phyloP scores from a whole-genome alignment of 2,888 invertebrate genomes.

The Tipula vernalis region DNA sequence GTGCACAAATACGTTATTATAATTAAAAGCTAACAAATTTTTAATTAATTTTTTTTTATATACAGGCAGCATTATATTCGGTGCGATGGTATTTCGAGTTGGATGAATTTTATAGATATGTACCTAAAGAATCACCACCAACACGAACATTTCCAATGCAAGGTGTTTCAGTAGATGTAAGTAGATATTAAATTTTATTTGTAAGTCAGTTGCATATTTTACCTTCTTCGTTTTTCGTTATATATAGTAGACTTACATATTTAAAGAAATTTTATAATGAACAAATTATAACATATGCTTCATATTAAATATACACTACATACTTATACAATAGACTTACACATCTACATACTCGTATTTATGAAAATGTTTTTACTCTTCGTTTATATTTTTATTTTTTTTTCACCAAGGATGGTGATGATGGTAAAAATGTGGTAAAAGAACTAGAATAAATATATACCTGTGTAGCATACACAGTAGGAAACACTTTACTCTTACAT shows the following conservation, averaged over 20 bases:
- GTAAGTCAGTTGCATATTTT: neutral
- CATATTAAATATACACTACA: neutral
- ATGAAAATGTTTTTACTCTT: neutral
- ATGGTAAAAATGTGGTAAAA: neutral
- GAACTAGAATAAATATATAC: neutral
- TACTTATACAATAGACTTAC: neutral
- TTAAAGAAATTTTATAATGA: neutral
- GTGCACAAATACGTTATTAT: conserved; percentile 12
- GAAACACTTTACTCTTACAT: neutral
- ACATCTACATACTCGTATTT: neutral
- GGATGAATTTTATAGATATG: conserved; percentile 41
- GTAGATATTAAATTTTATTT: conserved; percentile 20
- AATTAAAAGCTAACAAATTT: neutral
- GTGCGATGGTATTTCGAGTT: conserved; percentile 42
- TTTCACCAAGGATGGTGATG: neutral
- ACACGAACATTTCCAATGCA: conserved; percentile 36
- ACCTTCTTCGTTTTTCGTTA: neutral
- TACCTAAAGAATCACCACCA: conserved; percentile 38
- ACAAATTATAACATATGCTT: neutral
- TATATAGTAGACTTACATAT: neutral
- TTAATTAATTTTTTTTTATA: neutral
- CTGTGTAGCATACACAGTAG: neutral
- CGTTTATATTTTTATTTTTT: neutral
- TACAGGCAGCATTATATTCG: conserved; percentile 33
- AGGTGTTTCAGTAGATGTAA: conserved; percentile 40